phyloP scores from a whole-genome alignment of 1,140 invertebrate genomes.

The Mycetomoellerius zeteki region DNA sequence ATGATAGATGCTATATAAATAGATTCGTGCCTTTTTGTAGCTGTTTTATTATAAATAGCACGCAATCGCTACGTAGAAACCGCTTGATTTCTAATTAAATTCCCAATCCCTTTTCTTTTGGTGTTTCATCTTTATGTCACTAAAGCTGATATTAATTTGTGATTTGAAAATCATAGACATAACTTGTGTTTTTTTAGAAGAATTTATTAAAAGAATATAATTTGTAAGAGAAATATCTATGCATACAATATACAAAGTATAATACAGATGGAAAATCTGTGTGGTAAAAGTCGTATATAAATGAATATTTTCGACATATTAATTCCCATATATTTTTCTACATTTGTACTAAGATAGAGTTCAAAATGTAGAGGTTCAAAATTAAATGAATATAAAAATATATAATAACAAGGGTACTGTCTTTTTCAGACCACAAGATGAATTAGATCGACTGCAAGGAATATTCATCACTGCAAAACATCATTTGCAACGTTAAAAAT shows the following conservation, averaged over 20 bases:
- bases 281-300: background rate
- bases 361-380: conserved; percentile 11
- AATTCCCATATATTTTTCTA: conserved; percentile 31
- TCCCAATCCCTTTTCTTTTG: background rate
- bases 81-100: background rate
- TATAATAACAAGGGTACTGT: conserved; percentile 6
- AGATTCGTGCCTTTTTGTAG: conserved; percentile 15
- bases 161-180: background rate
- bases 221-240: conserved; percentile 28
- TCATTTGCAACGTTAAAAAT: conserved; percentile 13
- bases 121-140: background rate
- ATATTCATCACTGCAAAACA: conserved; percentile 1
- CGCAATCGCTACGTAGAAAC: background rate
- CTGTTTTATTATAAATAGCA: conserved; percentile 13
- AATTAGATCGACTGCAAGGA: conserved; percentile 14
- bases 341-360: background rate
- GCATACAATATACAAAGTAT: conserved; percentile 9
- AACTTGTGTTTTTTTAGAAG: background rate
- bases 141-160: background rate
- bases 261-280: background rate
- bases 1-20: conserved; percentile 12
- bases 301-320: background rate
- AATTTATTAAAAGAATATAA: conserved; percentile 47
- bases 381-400: conserved; percentile 44
- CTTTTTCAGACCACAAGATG: conserved; percentile 39